Conservation (phyloP, 2,797 vertebrate species). For the Alosa sapidissima region DNA sequence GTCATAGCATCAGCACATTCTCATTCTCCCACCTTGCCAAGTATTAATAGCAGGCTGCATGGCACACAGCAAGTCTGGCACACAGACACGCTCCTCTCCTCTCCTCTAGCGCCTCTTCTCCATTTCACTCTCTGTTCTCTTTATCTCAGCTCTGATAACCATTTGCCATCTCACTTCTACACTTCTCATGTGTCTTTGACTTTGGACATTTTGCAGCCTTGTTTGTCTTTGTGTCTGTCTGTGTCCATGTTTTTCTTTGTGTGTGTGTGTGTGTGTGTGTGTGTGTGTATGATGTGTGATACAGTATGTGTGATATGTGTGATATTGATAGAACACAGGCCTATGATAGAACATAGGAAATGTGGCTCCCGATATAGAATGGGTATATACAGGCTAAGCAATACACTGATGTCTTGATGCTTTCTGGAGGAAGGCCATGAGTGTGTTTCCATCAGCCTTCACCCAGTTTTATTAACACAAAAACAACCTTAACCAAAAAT, state of each 20-base stretch:
- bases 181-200: neutral
- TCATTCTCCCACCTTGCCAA: conserved; percentile 24
- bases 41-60: conserved; percentile 23
- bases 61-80: neutral
- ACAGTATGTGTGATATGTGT: neutral
- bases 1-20: conserved; percentile 35
- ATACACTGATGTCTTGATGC: neutral
- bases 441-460: neutral
- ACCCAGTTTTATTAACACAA: neutral
- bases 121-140: conserved; percentile 28
- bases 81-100: conserved; percentile 7
- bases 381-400: neutral
- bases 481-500: neutral
- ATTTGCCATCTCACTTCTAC: neutral
- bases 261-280: neutral
- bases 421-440: neutral
- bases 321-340: neutral
- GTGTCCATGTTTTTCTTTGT: neutral
- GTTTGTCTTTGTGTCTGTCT: neutral
- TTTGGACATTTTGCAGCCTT: neutral
- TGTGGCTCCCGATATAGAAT: neutral
- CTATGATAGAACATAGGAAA: neutral
- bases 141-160: neutral
- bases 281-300: no score
- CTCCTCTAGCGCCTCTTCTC: conserved; percentile 29